Conservation (phyloP, 2,797 vertebrate species). For the Notoglanidium macrostoma region DNA sequence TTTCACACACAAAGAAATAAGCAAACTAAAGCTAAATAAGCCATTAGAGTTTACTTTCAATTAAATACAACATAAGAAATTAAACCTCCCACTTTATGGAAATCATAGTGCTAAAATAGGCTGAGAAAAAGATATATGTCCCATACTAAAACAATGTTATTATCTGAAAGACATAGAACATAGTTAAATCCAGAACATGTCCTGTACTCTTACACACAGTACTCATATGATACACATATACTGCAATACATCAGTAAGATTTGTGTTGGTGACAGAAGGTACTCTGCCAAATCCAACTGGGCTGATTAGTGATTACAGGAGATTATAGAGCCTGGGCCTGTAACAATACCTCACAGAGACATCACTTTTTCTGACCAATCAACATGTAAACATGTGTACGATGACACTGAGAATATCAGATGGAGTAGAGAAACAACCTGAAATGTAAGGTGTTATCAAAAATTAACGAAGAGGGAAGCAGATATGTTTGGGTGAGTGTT, state of each 20-base stretch:
- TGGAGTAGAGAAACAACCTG: slow-evolving; percentile 31
- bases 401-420: slow-evolving; percentile 48
- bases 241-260: slow-evolving; percentile 62
- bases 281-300: slow-evolving; percentile 73
- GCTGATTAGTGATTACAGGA: slow-evolving; percentile 78
- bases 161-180: not conserved
- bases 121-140: not conserved
- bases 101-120: not conserved
- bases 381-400: slow-evolving; percentile 23
- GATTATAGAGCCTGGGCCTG: slow-evolving; percentile 71
- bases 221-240: slow-evolving; percentile 15
- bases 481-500: slow-evolving; percentile 41
- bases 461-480: not conserved
- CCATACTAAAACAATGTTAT: not conserved
- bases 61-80: not conserved
- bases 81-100: not conserved
- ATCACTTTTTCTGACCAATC: slow-evolving; percentile 37
- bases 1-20: not conserved
- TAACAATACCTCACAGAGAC: slow-evolving; percentile 51
- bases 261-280: slow-evolving; percentile 75
- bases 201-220: slow-evolving; percentile 4
- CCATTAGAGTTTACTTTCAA: not conserved
- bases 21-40: not conserved
- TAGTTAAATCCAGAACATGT: not conserved
- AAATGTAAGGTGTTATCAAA: not conserved